Base-by-base conservation (phyloP, 2,888 invertebrate genomes). In the Baccha elongata region DNA sequence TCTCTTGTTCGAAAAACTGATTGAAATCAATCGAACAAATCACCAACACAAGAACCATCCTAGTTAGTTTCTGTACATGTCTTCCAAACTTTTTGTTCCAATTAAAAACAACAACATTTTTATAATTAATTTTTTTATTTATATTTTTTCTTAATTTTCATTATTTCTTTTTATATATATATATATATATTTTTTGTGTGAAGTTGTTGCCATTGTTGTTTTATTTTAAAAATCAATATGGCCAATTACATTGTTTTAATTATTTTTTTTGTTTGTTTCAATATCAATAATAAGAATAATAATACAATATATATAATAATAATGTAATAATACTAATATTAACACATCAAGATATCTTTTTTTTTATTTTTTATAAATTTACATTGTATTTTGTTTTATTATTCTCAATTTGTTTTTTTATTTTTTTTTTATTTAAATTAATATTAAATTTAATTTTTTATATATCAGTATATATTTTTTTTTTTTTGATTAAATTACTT, bases 271-370 rank as follows among this genome's bases (percentile, higher is more conserved):
- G 11, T 48, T 55, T 37, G 32, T 72, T 79, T 76, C 32, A 62
- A 74, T 84, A 67, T 52, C 74, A 78, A 84, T 75, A 72, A 80
- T 75, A 78, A 78, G 60, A 73, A 81, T 81, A 74, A 80, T 81
- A 83, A 78, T 73, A 83, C 68, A 81, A 72, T 68, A 71, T 60
- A 60, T 85, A 85, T 86, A 75, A 85, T 85, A 81, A 83, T 76
- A 85, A 83, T 85, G 71, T 80, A 85, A 86, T 86, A 85, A 85
- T 86, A 85, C 86, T 86, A 85, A 85, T 86, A 86, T 86, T 85
- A 86, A 86, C 86, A 86, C 86, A 86, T 86, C 83, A 86, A 86
- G 86, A 86, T 81, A 84, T 80, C 73, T 84, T 80, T 71, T 29
- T 50, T 50, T 35, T 13, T n/a, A 4, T 32, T 46, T 37, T 17